These are phyloP conservation scores for Dendrolimus kikuchii DNA, from an alignment of 1,140 invertebrate genomes.

Conservation along the genomic window DNA sequence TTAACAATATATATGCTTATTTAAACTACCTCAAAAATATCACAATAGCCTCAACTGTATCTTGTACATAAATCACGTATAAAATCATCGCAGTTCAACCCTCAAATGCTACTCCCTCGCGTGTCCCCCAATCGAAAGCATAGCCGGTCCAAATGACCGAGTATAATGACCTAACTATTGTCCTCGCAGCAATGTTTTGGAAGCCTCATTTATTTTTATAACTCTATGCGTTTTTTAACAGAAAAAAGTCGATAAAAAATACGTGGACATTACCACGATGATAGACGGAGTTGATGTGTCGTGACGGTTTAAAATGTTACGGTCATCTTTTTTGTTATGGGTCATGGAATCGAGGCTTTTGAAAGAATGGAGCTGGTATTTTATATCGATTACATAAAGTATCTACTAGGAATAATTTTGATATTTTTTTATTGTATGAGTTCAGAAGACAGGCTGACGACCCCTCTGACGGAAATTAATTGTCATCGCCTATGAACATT, in stretches of 20 bases:
- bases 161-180: constrained; percentile 66
- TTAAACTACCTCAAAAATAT: too few species aligned
- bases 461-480: too few species aligned
- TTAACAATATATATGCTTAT: too few species aligned
- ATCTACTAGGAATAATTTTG: too few species aligned
- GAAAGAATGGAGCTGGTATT: too few species aligned
- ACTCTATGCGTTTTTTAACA: constrained; percentile 61
- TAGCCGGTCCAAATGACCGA: constrained; percentile 57
- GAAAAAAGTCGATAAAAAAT: constrained; percentile 32
- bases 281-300: constrained; percentile 49
- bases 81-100: constrained; percentile 29
- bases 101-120: constrained; percentile 25
- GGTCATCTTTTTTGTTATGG: constrained; percentile 4
- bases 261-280: constrained; percentile 27
- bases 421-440: too few species aligned
- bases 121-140: constrained; percentile 24
- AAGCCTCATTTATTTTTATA: constrained; percentile 70
- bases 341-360: too few species aligned
- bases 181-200: constrained; percentile 52
- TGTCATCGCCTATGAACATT: too few species aligned
- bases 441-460: too few species aligned
- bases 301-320: constrained; percentile 27
- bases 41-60: too few species aligned
- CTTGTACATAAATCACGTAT: neutral
- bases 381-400: too few species aligned